A percentile compares a stretch with the other conserved stretches of the same genome.
These are phyloP conservation scores for Endomychus coccineus DNA, from an alignment of 2,888 invertebrate species.

Conservation along the genomic window DNA sequence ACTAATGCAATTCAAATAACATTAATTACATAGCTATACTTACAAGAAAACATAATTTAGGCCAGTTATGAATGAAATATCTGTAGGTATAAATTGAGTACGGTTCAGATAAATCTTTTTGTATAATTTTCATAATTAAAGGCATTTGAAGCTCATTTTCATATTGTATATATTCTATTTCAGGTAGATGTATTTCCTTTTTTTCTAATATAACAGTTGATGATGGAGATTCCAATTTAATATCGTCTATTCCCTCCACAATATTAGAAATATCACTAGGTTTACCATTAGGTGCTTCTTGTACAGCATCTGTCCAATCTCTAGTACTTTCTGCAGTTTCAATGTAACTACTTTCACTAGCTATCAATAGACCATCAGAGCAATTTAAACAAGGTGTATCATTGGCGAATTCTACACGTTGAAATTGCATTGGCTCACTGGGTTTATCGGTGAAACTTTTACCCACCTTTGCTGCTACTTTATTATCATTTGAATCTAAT, in stretches of 20 bases:
- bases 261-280: background rate
- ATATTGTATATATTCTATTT: slow-evolving; percentile 63
- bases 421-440: no score
- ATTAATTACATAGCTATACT: no score
- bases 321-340: background rate
- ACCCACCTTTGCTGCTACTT: no score
- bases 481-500: no score
- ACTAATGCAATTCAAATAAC: no score
- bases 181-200: slow-evolving; percentile 16
- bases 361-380: background rate
- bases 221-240: background rate
- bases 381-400: no score
- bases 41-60: slow-evolving; percentile 93
- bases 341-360: background rate
- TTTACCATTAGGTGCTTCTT: background rate
- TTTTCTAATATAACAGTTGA: no score
- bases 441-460: no score
- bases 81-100: slow-evolving; percentile 99
- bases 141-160: slow-evolving; percentile 97
- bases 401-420: no score
- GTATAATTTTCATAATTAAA: slow-evolving; percentile 97
- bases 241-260: background rate
- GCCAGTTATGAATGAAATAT: slow-evolving; percentile 99
- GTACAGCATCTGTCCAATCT: background rate
- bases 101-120: slow-evolving; percentile 98